These are phyloP conservation scores for Liodrosophila aerea DNA, from an alignment of 2,888 invertebrate species.

Conservation along the genomic window DNA sequence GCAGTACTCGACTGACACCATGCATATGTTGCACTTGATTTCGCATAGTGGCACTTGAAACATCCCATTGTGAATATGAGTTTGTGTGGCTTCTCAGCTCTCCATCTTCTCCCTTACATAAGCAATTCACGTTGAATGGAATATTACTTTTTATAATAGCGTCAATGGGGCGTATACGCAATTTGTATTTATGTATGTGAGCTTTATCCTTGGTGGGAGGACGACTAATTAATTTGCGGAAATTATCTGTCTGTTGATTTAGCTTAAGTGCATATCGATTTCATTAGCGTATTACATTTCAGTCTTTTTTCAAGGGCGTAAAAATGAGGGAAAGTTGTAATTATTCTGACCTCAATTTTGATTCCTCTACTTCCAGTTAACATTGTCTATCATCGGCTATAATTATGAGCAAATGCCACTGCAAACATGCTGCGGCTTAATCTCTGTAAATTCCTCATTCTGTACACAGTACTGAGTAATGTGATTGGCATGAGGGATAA, in stretches of 20 bases:
- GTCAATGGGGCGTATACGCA: conserved; percentile 11
- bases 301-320: too few species aligned
- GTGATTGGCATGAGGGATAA: neutral
- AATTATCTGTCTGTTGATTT: conserved; percentile 22
- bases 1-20: too few species aligned
- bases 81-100: too few species aligned
- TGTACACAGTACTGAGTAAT: conserved; percentile 18
- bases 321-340: too few species aligned
- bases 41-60: too few species aligned
- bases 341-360: neutral
- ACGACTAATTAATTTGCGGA: conserved; percentile 27
- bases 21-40: too few species aligned
- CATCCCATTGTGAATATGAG: too few species aligned
- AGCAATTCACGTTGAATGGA: too few species aligned
- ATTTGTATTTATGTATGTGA: conserved; percentile 5
- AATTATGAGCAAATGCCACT: conserved; percentile 26
- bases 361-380: neutral
- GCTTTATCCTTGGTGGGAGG: conserved; percentile 1
- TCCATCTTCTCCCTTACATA: too few species aligned
- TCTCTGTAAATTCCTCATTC: conserved; percentile 19
- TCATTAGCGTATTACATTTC: conserved; percentile 25
- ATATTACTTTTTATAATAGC: too few species aligned
- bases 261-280: conserved; percentile 27
- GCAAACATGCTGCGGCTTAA: conserved; percentile 34
- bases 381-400: neutral